Evolutionary conservation across 2,888 invertebrate genomes (phyloP), one percentile per base, ranked within the genome.

Genomic region (Exephanes ischioxanthus): DNA sequence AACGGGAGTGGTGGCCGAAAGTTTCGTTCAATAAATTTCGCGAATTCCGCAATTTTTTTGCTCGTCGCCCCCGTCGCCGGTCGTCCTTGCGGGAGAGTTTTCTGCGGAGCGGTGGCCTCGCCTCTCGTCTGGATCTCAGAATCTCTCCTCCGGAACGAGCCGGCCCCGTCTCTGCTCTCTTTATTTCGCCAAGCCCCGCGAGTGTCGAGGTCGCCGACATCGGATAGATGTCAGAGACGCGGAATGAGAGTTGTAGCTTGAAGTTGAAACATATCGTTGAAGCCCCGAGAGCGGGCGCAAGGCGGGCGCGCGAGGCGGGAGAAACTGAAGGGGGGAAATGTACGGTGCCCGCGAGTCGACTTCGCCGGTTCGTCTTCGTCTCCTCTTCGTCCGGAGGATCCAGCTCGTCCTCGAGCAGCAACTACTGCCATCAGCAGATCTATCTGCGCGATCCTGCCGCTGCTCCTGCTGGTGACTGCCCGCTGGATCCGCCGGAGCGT

Each of bases 121-220:
- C 63, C 61, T 16, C 61, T 16, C 6, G 66, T 66, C 71, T 71
- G 76, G 66, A 84, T 76, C 80, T 37, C 71, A 61, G 84, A 77
- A 72, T 76, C 45, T 84, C 58, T 16, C 70, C 70, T 22, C 33
- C 37, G 45, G 14, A 33, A 33, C 63, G 6, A 14, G 63, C 7
- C 16, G 14, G 41, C 1, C 41, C 67, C 2, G 19, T 48, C 26
- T 7, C 45, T 26, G 26, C 9, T 5, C 30, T 16, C 45, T 53
- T 63, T 71, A 48, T 67, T 80, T 67, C 19, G 22, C 67, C 41
- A 0, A 61, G 41, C 37, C 70, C 45, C 45, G 45, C 9, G 75
- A 79, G 78, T 85, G 81, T 82, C 81, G 85, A 85, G 79, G 82
- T 79, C 81, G 81, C 76, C 78, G 75, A 73, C 72, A 26, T 68